Percentiles rank a stretch among this genome's conserved stretches.
Evolutionary conservation across 2,113 vertebrate genomes (phyloP).

Genomic region (Chelonoidis abingdonii): DNA sequence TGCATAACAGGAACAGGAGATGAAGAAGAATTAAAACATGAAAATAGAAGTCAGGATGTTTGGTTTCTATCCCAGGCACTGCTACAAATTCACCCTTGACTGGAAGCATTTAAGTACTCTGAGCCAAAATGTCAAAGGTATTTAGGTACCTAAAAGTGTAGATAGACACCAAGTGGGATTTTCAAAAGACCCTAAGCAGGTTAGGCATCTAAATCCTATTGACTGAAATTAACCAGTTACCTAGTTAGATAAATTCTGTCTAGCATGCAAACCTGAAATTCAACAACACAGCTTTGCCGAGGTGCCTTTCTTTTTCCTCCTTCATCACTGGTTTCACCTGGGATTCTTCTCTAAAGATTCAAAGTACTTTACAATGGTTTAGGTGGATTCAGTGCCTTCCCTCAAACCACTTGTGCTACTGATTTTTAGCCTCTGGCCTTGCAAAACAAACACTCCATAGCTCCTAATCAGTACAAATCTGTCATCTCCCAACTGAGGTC

Average conservation of each 20-base stretch:
- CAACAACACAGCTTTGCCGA: not conserved
- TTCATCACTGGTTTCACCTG: not conserved
- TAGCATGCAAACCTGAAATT: not conserved
- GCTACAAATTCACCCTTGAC: not conserved
- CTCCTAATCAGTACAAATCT: not conserved
- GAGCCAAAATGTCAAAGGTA: not conserved
- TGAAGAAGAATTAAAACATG: not conserved
- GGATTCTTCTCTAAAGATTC: not conserved
- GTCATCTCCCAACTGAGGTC: not conserved
- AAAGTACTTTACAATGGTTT: not conserved
- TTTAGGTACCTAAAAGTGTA: not conserved
- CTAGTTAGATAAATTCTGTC: not conserved
- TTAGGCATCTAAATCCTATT: fast-evolving
- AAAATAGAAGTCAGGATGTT: not conserved
- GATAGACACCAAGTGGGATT: not conserved
- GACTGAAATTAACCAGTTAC: not conserved
- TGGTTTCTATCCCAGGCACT: not conserved
- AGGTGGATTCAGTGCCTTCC: not conserved
- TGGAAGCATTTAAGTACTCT: not conserved
- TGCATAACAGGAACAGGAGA: not conserved
- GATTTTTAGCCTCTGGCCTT: not conserved
- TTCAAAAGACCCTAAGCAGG: not conserved
- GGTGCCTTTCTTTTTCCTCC: not conserved
- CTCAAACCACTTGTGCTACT: not conserved
- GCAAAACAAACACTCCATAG: not conserved